Base-by-base conservation (phyloP, 1,140 invertebrate species). In the Leucophenga varia region DNA sequence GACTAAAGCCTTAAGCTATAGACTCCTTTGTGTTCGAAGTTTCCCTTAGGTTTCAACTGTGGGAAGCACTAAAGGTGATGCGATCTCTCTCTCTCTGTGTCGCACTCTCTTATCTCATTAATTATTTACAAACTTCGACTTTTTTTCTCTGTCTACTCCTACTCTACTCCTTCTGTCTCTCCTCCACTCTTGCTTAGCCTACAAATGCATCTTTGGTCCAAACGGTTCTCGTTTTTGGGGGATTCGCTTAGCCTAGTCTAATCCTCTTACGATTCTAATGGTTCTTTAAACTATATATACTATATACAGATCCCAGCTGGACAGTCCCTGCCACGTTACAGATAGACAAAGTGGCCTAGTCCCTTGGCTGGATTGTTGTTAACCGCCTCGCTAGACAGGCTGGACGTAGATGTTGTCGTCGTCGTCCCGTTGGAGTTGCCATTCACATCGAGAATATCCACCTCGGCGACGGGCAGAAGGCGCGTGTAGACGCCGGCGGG, bases 311-410 rank as follows among this genome's bases (percentile, higher is more conserved):
- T n/a, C n/a, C n/a, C n/a, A n/a, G n/a, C n/a, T n/a, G n/a, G n/a
- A n/a, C n/a, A n/a, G n/a, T n/a, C n/a, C n/a, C n/a, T n/a, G n/a
- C n/a, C n/a, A n/a, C n/a, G n/a, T 45, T 68, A 72, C 51, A 72
- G 55, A 40, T 72, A 72, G 31, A 72, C 61, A 49, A 61, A 75
- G 54, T 73, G 73, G 0, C 73, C 73, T 31, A 73, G 43, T 18
- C 73, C 73, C 40, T 68, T 61, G 18, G 72, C 53, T 12, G 73
- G 73, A 49, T 75, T 64, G 44, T 75, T 74, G 43, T 75, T 75
- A 8, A 75, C 73, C 1, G 50, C 55, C 43, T 75, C 73, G 5
- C 49, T 51, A 2, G 54, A 28, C 19, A 68, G 17, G 0, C 18
- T 41, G 1, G 41, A 18, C n/a, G 49, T 59, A 3, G 36, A n/a